Base-by-base conservation (phyloP, 2,113 vertebrate species). In the Gymnarchus niloticus region DNA sequence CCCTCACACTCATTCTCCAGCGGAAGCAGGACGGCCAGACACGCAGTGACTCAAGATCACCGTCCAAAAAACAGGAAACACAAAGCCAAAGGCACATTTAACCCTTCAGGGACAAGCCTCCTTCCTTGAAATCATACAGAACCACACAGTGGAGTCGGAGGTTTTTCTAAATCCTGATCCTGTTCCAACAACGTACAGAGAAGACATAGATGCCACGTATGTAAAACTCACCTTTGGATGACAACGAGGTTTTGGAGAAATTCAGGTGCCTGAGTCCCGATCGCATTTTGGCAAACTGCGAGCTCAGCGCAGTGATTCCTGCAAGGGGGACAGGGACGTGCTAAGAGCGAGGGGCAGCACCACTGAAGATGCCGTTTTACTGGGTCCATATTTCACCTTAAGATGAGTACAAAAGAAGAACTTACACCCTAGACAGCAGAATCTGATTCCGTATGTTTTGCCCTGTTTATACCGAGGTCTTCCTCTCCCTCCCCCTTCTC, bases 181-280 rank as follows among this genome's bases (percentile, higher is more conserved):
- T 41, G 37, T 44, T 56, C n/a, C 19, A 83, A 17, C 28, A n/a
- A n/a, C n/a, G n/a, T 56, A 83, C 41, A 57, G 8, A 56, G 46
- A 9, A 46, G 37, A 37, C n/a, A n/a, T 83, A 83, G 8, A 44
- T 8, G 17, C 7, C 3, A 73, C 33, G 14, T 37, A 17, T 0
- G 4, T 41, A 33, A 73, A 41, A 86, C 61, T 49, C 94, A 97
- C 98, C 97, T 98, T 99, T 99, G 84, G 96, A 93, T 86, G 96
- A 97, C 89, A 97, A 86, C 86, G 96, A 98, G 81, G 95, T 98
- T 93, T 94, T 97, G 83, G 96, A 96, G 77, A 99, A 93, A 92
- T 97, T 98, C 89, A 99, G 93, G 83, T 96, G 93, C 88, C 96
- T 97, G 69, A 99, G 90, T 80, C 97, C 97, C 92, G 96, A 95